Base-by-base conservation (phyloP, 2,113 vertebrate species). In the Phoxinus phoxinus region DNA sequence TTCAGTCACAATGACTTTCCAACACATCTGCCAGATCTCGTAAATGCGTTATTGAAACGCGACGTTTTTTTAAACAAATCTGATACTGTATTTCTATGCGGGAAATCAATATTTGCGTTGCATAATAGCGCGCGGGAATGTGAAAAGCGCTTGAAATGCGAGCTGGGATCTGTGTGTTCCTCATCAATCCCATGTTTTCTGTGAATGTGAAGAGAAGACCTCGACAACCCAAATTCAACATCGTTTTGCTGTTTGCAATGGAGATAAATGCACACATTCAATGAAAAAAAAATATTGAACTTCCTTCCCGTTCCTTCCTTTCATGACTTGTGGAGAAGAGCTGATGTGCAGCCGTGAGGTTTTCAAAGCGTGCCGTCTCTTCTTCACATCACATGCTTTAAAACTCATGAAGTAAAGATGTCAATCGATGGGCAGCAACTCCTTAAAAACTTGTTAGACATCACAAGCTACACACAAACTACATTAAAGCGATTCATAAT, bases 31-130 rank as follows among this genome's bases (percentile, higher is more conserved):
- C 30, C 2, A 81, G 58, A 46, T 67, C 41, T 23, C 0, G n/a
- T 35, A 6, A 19, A 58, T 53, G 25, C 17, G 32, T 8, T 69
- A 15, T 27, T 37, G 15, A 21, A 15, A 23, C 3, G 12, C 32
- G 12, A 80, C 27, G 58, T 80, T 80, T 80, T 2, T 44, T 46
- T n/a, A n/a, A 25, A 27, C 17, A 44, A 61, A 63, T 53, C 32
- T 25, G 46, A 27, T 2, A 37, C 27, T 71, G 37, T 53, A 71
- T 19, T 41, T 12, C 41, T 30, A 5, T 6, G 35, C 30, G 37
- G 81, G 79, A 67, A 76, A 85, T 53, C 41, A 65, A 84, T 84
- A 61, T 84, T 73, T 80, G n/a, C 30, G 1, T 77, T 63, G 30
- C 2, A 51, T 41, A 32, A 82, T 51, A 21, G 10, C 2, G 61